Evolutionary conservation across 1,140 invertebrate genomes (phyloP), one percentile per base, ranked within the genome.

Genomic region (Drosophila nikananu): DNA sequence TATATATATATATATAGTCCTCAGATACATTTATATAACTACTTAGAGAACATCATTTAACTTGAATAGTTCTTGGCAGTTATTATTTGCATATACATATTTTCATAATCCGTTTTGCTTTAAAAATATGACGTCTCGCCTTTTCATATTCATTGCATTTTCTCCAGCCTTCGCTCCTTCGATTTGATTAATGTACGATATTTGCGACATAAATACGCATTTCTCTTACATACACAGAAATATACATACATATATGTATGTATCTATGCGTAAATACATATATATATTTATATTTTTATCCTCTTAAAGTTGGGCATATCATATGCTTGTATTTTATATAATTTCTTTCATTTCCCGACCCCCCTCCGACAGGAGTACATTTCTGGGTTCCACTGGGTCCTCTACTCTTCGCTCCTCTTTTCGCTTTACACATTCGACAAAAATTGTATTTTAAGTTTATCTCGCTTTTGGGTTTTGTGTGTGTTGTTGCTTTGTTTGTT

Each of bases 61-160:
- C 71, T 90, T 80, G 78, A 89, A 90, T 90, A 90, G 84, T 89
- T 90, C 70, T 90, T 90, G 84, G 84, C 84, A 89, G 84, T 89
- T 89, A 82, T 76, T 90, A 81, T 55, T 87, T 83, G 70, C 78
- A 84, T 89, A 81, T 78, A 72, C 48, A 75, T 76, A 65, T 76
- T 66, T 80, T 80, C 65, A 73, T 75, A 73, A 72, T 73, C 46
- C 55, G 27, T 51, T 63, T 42, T 62, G 55, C 59, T 73, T 86
- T 72, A 76, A 75, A 79, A 83, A 82, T 64, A 83, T 80, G 58
- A 35, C 67, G 0, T 32, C 30, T 21, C 51, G 59, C 17, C 61
- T 35, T 44, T 27, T 64, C 51, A 35, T n/a, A 57, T 49, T 17
- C 35, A 46, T 61, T 64, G 12, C 52, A 37, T 54, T 52, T 59